Evolutionary conservation across 2,113 vertebrate species (phyloP).

Genomic region (Chiloscyllium plagiosum): DNA sequence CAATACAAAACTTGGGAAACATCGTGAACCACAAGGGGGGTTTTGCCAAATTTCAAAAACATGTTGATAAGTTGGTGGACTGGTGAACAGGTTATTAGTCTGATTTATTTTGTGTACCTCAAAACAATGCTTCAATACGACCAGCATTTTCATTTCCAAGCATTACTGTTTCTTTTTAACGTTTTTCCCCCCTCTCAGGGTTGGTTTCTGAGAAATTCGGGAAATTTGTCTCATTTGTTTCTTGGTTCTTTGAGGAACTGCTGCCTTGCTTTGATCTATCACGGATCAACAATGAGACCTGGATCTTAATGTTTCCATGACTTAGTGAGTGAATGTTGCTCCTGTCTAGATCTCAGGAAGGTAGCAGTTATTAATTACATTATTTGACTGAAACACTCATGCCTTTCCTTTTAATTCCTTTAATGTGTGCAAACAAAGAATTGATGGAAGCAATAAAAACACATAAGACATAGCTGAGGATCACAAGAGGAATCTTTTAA

Average conservation of each 20-base stretch:
- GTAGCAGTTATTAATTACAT: background rate
- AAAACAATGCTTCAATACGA: no score
- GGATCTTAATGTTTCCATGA: background rate
- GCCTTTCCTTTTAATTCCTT: background rate
- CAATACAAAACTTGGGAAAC: no score
- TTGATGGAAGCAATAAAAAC: background rate
- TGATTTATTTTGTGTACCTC: no score
- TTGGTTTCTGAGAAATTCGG: background rate
- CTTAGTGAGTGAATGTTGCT: background rate
- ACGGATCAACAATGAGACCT: background rate
- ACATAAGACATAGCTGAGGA: background rate
- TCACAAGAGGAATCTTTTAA: slow-evolving; percentile 27
- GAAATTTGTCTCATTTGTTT: background rate
- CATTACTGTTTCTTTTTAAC: no score
- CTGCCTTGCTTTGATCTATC: background rate
- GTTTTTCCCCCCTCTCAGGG: no score
- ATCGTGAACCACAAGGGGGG: no score
- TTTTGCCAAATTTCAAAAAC: no score
- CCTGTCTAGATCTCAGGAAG: background rate
- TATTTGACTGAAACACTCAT: background rate
- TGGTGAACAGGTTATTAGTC: no score
- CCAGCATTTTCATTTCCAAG: no score
- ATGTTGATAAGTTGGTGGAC: no score
- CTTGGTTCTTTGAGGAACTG: no score
- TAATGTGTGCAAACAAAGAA: background rate